These are phyloP conservation scores for Phymanthus crucifer DNA, from an alignment of 92 coral and sea anemone genomes.

Conservation along the genomic window DNA sequence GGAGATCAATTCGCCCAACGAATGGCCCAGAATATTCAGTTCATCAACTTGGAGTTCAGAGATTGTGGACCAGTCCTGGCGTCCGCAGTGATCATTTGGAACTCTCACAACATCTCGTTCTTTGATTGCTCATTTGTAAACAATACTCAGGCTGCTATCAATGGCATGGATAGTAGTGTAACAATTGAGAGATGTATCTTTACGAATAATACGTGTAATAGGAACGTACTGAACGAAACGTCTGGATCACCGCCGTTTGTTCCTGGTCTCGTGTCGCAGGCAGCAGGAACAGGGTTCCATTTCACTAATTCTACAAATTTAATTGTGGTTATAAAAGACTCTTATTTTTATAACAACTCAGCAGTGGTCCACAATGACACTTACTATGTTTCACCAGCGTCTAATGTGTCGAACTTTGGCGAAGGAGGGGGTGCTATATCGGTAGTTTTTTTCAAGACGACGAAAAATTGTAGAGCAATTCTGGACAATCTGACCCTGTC, in stretches of 20 bases:
- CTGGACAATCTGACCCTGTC: constrained; percentile 47
- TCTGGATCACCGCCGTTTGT: constrained; percentile 15
- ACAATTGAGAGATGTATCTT: constrained; percentile 54
- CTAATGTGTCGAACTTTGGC: constrained; percentile 40
- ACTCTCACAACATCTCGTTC: constrained; percentile 59
- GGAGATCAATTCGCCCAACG: no score
- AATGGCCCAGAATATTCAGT: constrained; percentile 44
- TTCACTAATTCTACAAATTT: constrained; percentile 33
- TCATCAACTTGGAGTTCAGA: constrained; percentile 59
- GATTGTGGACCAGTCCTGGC: constrained; percentile 55
- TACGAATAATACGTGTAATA: constrained; percentile 63
- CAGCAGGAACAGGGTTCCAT: constrained; percentile 66
- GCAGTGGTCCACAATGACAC: constrained; percentile 63
- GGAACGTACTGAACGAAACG: constrained; percentile 16
- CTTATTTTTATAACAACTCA: constrained; percentile 61
- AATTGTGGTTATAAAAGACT: constrained; percentile 36
- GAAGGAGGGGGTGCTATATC: constrained; percentile 67
- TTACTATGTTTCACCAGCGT: constrained; percentile 44
- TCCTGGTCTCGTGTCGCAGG: constrained; percentile 49
- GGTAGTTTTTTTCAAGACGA: constrained; percentile 40
- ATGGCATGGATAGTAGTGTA: constrained; percentile 71
- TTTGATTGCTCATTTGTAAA: constrained; percentile 60
- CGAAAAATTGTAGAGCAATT: constrained; percentile 38
- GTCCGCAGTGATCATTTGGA: constrained; percentile 64
- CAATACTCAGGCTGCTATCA: constrained; percentile 68